phyloP scores from a whole-genome alignment of 1,140 invertebrate genomes.

The Chironomus striatipennis region DNA sequence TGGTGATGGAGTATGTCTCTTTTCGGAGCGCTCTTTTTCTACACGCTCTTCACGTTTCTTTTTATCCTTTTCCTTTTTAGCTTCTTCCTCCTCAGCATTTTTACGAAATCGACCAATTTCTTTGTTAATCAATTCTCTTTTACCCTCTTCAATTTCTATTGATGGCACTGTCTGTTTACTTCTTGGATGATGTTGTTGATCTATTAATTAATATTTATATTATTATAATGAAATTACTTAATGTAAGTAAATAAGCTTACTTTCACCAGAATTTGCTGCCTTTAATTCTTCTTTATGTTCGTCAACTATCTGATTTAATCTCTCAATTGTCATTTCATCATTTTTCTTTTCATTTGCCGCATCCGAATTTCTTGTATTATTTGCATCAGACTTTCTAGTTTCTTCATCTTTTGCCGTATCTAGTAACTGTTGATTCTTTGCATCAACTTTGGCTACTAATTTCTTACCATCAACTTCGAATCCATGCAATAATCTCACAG shows the following conservation, averaged over 20 bases:
- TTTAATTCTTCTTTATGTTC: slow-evolving; percentile 78
- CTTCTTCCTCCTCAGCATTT: slow-evolving; percentile 47
- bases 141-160: slow-evolving; percentile 89
- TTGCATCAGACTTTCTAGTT: slow-evolving; percentile 35
- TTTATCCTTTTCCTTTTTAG: slow-evolving; percentile 45
- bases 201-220: too few relatives aligned
- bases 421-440: slow-evolving; percentile 89
- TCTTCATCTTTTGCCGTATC: slow-evolving; percentile 78
- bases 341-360: slow-evolving; percentile 59
- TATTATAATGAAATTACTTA: too few relatives aligned
- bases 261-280: slow-evolving; percentile 42
- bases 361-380: slow-evolving; percentile 36
- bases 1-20: slow-evolving; percentile 32
- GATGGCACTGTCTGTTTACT: slow-evolving; percentile 50
- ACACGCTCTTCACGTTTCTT: slow-evolving; percentile 46
- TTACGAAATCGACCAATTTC: slow-evolving; percentile 97
- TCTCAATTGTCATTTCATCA: slow-evolving; percentile 62
- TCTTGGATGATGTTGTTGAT: slow-evolving; percentile 44
- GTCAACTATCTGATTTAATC: slow-evolving; percentile 67
- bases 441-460: slow-evolving; percentile 94
- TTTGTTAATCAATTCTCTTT: slow-evolving; percentile 87
- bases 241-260: too few relatives aligned
- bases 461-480: slow-evolving; percentile 88
- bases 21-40: slow-evolving; percentile 36
- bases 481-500: slow-evolving; percentile 89